Evolutionary conservation across 1,140 invertebrate genomes (phyloP).

Genomic region (Philotrypesis tridentata): DNA sequence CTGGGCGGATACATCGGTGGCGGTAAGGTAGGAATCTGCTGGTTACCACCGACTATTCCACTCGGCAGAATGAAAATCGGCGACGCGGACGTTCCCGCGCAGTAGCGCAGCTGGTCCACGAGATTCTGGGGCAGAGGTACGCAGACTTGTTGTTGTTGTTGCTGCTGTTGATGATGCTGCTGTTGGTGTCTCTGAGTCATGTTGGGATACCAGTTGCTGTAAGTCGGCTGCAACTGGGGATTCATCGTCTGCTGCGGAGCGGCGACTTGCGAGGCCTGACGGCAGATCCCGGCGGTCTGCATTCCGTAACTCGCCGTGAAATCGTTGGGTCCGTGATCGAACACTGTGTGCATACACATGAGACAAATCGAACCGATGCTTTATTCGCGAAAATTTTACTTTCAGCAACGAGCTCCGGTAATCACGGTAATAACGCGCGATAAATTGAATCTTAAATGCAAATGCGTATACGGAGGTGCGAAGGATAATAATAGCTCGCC

Average conservation of each 20-base stretch:
- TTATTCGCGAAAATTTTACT: no score
- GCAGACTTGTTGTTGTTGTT: conserved; percentile 20
- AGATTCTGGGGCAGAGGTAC: conserved; percentile 52
- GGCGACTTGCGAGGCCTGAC: no score
- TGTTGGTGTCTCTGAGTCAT: no score
- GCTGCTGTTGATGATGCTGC: background rate
- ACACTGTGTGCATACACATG: background rate
- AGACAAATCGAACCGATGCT: no score
- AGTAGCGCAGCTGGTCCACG: conserved; percentile 62
- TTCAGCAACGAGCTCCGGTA: no score
- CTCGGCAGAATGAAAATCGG: conserved; percentile 68
- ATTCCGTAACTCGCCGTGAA: background rate
- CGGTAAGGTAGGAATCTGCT: background rate
- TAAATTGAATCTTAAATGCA: background rate
- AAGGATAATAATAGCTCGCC: background rate
- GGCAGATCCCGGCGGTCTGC: background rate
- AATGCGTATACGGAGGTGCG: no score
- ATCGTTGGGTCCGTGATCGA: background rate
- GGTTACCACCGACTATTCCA: conserved; percentile 11
- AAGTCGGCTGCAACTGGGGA: background rate
- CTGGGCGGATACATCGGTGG: conserved; percentile 2
- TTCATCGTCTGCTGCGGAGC: background rate
- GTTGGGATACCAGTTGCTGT: background rate
- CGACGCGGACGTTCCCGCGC: conserved; percentile 48
- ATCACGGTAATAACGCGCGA: no score